Base-by-base conservation (phyloP, 2,888 invertebrate genomes). In the Myopa tessellatipennis region DNA sequence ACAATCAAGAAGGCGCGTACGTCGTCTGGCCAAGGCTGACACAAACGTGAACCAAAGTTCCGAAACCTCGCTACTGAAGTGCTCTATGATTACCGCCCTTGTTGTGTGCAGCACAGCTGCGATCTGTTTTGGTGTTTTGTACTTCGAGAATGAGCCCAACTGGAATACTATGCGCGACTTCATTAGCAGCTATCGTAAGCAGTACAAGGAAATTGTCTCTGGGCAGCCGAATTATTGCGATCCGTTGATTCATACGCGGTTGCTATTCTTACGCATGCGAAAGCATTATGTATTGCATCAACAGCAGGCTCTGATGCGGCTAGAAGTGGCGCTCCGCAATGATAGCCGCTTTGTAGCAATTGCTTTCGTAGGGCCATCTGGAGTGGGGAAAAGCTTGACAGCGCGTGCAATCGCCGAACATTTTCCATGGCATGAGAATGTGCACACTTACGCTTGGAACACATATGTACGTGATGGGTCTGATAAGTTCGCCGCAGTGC, bases 341-440 rank as follows among this genome's bases (percentile, higher is more conserved):
- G 78, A 82, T 4, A 83, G 81, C 50, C 77, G 77, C 14, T 81
- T 83, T 36, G 83, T 85, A 58, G 78, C 84, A 0, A 83, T 88
- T 52, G 88, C 84, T 0, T 8, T 88, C 26, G 83, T 85, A 3
- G 88, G 88, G 0, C 79, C 85, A 16, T 82, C 85, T 0, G 88
- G 88, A 7, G 82, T 89, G 2, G 89, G 89, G 3, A 89, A 89
- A 80, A 87, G 84, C 12, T 78, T 85, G 18, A 85, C 87, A 4
- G 79, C 83, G 3, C 83, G 82, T 10, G 74, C 84, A 14, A 73
- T 89, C 5, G 76, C 77, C 4, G 75, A 85, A 2, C 45, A 82
- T 38, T 89, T 85, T 80, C 88, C 86, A 0, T 89, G 89, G 89
- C 71, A 77, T 0, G 86, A 88, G 50, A 89, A 89, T 78, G 82